A percentile compares a stretch with the other conserved stretches of the same genome.
phyloP scores from a whole-genome alignment of 2,113 vertebrate genomes.

The Lepus americanus region DNA sequence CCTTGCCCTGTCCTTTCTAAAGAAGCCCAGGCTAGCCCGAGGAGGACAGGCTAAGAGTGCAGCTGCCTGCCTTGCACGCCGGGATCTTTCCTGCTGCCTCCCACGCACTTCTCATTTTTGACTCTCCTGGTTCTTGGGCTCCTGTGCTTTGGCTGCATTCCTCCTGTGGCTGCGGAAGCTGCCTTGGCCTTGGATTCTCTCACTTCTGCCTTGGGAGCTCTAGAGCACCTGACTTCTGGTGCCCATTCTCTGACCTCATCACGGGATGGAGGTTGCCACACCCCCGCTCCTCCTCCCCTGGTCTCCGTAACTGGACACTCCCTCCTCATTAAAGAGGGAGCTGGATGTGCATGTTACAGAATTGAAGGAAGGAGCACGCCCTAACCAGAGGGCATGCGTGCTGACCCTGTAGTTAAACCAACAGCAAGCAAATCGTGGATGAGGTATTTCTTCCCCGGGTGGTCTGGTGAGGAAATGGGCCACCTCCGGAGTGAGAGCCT shows the following conservation, averaged over 20 bases:
- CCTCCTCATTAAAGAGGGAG: not conserved
- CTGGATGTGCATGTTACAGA: not conserved
- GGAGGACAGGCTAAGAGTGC: not conserved
- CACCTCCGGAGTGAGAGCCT: not conserved
- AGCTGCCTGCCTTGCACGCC: not conserved
- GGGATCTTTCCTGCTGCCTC: not conserved
- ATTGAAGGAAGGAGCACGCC: conserved; percentile 28
- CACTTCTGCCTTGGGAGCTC: conserved; percentile 9
- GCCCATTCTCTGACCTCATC: not conserved
- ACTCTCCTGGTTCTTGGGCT: not conserved
- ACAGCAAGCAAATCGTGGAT: not conserved
- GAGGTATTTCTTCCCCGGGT: not conserved
- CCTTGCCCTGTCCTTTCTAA: not conserved
- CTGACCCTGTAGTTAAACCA: conserved; percentile 2
- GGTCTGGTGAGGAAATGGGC: not conserved
- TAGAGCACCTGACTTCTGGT: not conserved
- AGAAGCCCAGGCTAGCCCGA: not conserved
- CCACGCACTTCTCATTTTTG: not conserved
- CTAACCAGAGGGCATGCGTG: not conserved
- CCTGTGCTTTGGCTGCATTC: not conserved
- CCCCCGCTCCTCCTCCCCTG: not conserved
- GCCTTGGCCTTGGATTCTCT: not conserved
- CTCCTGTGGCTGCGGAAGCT: not conserved
- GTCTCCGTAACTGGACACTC: not conserved
- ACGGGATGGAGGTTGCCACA: not conserved